Base-by-base conservation (phyloP, 1,140 invertebrate genomes). In the Teleopsis dalmanni region DNA sequence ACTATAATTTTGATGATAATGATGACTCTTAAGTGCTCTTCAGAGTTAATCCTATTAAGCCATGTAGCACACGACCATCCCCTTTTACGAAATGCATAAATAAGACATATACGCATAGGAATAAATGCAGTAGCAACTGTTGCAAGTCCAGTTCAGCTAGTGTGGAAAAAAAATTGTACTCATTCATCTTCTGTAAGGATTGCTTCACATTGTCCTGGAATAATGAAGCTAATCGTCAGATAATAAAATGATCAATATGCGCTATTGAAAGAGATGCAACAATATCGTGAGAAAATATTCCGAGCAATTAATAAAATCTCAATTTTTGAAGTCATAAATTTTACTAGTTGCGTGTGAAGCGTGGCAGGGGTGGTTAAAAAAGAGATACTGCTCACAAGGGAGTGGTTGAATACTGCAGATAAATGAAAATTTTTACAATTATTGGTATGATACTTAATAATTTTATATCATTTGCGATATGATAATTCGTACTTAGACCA, bases 1-100 rank as follows among this genome's bases (percentile, higher is more conserved):
- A 33, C 35, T 23, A n/a, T n/a, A 3, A 38, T 18, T n/a, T 27
- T 43, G 44, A 35, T 46, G 56, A 65, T 62, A 60, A 63, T 65
- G n/a, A 62, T 65, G 56, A 65, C 62, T 64, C 63, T 62, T 66
- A 66, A 66, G 64, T 66, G 61, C 63, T 64, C 64, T 66, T 66
- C 63, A 64, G 63, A 54, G 64, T 33, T 66, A 66, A 66, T 66
- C 63, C 64, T 62, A 64, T 66, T 66, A 66, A 60, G 65, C 63
- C 59, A 60, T 66, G 63, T 62, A 55, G 52, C 54, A 59, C 50
- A 46, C 59, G 49, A 43, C 41, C 38, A 18, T 10, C 41, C 26
- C 25, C 29, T 14, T 22, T 33, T 18, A 14, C 19, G 10, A 31
- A n/a, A 45, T 22, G 19, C 43, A 35, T 23, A 35, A 3, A 45